Evolutionary conservation across 2,113 vertebrate species (phyloP).

Genomic region (Chelonoidis abingdonii): DNA sequence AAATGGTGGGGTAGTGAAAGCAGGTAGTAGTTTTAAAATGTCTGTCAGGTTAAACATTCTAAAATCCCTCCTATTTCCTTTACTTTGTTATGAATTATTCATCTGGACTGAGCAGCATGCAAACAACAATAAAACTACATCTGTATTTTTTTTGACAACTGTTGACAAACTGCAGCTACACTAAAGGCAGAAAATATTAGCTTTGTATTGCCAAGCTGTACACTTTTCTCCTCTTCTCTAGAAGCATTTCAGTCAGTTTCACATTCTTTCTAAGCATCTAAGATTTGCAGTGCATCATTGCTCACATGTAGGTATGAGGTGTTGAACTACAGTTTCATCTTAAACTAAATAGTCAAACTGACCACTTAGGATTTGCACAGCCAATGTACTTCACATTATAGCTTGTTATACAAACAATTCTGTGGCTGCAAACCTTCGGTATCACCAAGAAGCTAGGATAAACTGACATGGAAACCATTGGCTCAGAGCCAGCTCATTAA

Average conservation of each 20-base stretch:
- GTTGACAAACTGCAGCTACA: constrained; percentile 38
- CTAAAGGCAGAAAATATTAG: constrained; percentile 48
- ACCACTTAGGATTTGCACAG: constrained; percentile 27
- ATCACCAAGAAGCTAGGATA: constrained; percentile 11
- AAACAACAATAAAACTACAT: constrained; percentile 31
- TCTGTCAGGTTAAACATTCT: constrained; percentile 35
- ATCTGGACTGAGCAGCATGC: constrained; percentile 17
- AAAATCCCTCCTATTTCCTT: constrained; percentile 33
- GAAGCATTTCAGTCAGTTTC: constrained; percentile 42
- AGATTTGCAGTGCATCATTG: constrained; percentile 20
- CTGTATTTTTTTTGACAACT: constrained; percentile 27
- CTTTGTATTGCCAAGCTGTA: not conserved
- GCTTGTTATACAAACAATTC: constrained; percentile 54
- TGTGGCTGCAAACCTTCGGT: constrained; percentile 27
- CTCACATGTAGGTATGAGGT: not conserved
- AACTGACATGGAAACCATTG: constrained; percentile 50
- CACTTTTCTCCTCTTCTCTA: not conserved
- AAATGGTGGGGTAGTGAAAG: not conserved
- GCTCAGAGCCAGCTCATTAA: constrained; percentile 66
- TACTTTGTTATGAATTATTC: constrained; percentile 39
- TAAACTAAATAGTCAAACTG: constrained; percentile 15
- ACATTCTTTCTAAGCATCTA: not conserved
- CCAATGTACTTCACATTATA: constrained; percentile 38
- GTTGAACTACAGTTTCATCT: not conserved
- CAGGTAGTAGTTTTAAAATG: not conserved